Percentiles rank a stretch among this genome's conserved stretches.
These are phyloP conservation scores for Scartelaos histophorus DNA, from an alignment of 2,113 vertebrate genomes.

Conservation along the genomic window DNA sequence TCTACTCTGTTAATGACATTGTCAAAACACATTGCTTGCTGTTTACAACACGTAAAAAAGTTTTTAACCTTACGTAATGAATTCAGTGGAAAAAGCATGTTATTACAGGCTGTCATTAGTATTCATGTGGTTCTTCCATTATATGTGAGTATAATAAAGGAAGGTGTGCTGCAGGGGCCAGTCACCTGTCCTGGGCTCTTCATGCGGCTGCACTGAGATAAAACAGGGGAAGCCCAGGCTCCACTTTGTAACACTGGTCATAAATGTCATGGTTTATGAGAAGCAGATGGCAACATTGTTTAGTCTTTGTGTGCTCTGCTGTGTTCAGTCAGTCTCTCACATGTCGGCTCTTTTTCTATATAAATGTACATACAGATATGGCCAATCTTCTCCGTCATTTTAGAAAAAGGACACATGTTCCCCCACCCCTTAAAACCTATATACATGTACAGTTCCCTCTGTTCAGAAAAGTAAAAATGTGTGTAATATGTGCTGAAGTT, in stretches of 20 bases:
- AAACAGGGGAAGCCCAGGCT: conserved; percentile 38
- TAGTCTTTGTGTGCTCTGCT: conserved; percentile 44
- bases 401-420: conserved; percentile 20
- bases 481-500: too few species aligned
- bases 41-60: background rate
- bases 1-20: background rate
- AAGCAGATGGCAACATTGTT: conserved; percentile 61
- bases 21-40: background rate
- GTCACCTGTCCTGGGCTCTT: conserved; percentile 26
- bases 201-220: conserved; percentile 28
- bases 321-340: conserved; percentile 47
- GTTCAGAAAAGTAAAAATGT: too few species aligned
- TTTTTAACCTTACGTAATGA: background rate
- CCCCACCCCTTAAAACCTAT: background rate
- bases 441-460: background rate
- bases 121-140: background rate
- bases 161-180: conserved; percentile 2
- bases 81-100: background rate
- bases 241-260: conserved; percentile 18
- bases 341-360: conserved; percentile 26
- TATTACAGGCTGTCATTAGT: background rate
- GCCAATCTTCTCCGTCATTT: conserved; percentile 50
- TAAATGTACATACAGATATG: conserved; percentile 15
- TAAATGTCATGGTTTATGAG: conserved; percentile 48
- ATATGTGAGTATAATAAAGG: conserved; percentile 6